Percentiles rank a stretch among this genome's conserved stretches.
phyloP scores from a whole-genome alignment of 2,113 vertebrate genomes.

The Panthera tigris region DNA sequence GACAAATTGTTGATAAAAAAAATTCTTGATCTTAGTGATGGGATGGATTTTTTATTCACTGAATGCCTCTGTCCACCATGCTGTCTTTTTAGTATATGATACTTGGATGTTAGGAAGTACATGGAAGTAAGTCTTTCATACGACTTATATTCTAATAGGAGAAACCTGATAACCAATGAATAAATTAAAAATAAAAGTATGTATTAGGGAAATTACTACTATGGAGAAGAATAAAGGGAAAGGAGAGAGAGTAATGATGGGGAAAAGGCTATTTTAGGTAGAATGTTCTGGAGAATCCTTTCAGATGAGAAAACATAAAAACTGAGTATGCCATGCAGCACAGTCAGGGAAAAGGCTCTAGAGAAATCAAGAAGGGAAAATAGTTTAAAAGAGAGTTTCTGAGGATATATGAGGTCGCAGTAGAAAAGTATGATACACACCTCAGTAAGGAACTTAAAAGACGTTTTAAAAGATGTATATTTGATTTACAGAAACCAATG shows the following conservation, averaged over 20 bases:
- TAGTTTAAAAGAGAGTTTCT: not conserved
- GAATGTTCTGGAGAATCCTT: not conserved
- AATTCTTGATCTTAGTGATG: not conserved
- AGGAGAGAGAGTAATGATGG: not conserved
- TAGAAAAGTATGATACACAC: not conserved
- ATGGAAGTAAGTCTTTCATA: not conserved
- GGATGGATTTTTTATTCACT: not conserved
- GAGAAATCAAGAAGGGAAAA: not conserved
- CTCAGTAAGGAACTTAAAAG: not conserved
- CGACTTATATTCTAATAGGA: not conserved
- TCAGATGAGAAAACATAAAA: not conserved
- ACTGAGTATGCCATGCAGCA: accelerated
- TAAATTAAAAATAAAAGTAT: not conserved
- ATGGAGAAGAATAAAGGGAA: not conserved
- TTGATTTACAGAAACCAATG: not conserved
- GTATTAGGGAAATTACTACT: not conserved
- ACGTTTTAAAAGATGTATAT: not conserved
- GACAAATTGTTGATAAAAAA: not conserved
- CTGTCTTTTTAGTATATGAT: not conserved
- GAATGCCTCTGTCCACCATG: not conserved
- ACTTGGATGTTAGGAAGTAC: not conserved
- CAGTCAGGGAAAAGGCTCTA: not conserved
- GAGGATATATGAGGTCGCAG: not conserved
- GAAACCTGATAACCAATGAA: not conserved
- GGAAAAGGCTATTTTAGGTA: accelerated